Conservation (phyloP, 2,888 invertebrate species). For the Tetranychus truncatus region DNA sequence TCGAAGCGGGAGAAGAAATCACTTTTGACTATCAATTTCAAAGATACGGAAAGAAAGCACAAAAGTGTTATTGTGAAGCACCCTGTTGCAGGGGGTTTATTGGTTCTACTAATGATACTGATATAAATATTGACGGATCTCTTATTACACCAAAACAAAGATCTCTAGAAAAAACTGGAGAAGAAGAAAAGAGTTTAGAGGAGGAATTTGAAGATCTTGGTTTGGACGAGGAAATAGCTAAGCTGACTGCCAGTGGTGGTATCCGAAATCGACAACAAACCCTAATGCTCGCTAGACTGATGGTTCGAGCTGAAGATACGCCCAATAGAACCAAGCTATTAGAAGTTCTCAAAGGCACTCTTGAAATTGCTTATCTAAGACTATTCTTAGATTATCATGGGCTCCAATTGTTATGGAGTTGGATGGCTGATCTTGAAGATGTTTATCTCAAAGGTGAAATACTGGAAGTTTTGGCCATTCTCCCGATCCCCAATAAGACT, state of each 20-base stretch:
- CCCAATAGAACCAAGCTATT: slow-evolving; percentile 51
- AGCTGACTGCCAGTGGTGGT: slow-evolving; percentile 50
- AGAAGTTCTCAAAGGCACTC: slow-evolving; percentile 47
- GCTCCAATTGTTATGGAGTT: slow-evolving; percentile 67
- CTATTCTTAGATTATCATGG: slow-evolving; percentile 75
- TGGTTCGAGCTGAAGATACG: slow-evolving; percentile 71
- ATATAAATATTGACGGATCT: slow-evolving; percentile 23
- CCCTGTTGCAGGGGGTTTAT: slow-evolving; percentile 82
- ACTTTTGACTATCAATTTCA: slow-evolving; percentile 98
- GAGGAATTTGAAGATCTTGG: slow-evolving; percentile 34
- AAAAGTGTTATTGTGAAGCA: slow-evolving; percentile 83
- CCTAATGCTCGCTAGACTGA: slow-evolving; percentile 64
- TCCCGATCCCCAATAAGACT: slow-evolving; percentile 83
- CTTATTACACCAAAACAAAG: slow-evolving; percentile 24
- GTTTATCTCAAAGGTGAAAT: slow-evolving; percentile 38
- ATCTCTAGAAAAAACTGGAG: slow-evolving; percentile 29
- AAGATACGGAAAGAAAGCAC: slow-evolving; percentile 85
- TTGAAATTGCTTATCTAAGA: slow-evolving; percentile 34
- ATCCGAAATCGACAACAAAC: slow-evolving; percentile 77
- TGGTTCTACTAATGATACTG: slow-evolving; percentile 38
- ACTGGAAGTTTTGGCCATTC: slow-evolving; percentile 57
- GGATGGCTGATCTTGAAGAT: slow-evolving; percentile 53
- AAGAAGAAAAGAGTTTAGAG: slow-evolving; percentile 30
- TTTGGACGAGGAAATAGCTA: slow-evolving; percentile 69
- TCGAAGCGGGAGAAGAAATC: slow-evolving; percentile 74